A percentile compares a stretch with the other conserved stretches of the same genome.
phyloP scores from a whole-genome alignment of 2,113 vertebrate genomes.

The Embiotoca jacksoni region DNA sequence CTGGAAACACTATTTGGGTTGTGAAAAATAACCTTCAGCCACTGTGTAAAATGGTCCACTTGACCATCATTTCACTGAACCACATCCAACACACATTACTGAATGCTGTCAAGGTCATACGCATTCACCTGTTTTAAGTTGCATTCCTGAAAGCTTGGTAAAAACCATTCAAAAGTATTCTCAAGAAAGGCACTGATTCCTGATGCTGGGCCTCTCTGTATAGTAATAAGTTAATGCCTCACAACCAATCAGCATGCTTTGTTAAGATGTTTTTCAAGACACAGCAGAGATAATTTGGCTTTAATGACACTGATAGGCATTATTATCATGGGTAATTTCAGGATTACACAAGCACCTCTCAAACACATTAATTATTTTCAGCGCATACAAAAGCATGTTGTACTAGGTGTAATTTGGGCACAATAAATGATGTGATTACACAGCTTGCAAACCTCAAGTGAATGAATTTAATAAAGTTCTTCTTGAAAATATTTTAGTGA shows the following conservation, averaged over 20 bases:
- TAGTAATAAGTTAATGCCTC: neutral
- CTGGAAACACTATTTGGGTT: neutral
- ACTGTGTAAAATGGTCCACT: neutral
- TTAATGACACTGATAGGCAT: neutral
- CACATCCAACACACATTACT: neutral
- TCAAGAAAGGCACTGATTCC: no score
- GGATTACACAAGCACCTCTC: neutral
- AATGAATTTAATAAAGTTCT: slow-evolving; percentile 22
- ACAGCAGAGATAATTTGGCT: neutral
- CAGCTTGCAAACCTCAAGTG: slow-evolving; percentile 28
- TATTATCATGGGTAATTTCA: neutral
- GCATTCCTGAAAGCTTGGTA: no score
- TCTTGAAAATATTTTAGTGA: slow-evolving; percentile 15
- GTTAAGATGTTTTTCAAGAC: neutral
- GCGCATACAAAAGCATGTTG: slow-evolving; percentile 9
- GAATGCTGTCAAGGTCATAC: neutral
- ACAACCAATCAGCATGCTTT: neutral
- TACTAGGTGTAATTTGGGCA: slow-evolving; percentile 9
- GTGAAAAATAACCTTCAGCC: neutral
- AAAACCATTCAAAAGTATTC: no score
- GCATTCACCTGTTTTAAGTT: neutral
- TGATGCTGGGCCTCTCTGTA: neutral
- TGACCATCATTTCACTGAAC: neutral
- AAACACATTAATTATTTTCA: neutral
- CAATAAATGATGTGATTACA: slow-evolving; percentile 39